Evolutionary conservation across 2,113 vertebrate species (phyloP).

Genomic region (Eudyptes chrysolophus): DNA sequence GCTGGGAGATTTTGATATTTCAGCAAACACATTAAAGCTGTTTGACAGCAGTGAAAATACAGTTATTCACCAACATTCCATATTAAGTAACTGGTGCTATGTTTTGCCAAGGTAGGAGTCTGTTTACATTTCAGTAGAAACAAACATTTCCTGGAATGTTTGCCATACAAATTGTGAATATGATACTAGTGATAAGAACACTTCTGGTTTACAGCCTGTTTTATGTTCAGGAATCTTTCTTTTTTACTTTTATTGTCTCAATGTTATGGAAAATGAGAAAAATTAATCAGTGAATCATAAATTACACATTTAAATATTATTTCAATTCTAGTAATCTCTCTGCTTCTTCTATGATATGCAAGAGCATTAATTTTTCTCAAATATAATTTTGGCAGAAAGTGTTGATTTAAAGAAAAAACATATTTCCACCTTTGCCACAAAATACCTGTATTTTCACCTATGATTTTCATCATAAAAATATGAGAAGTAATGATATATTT

Average conservation of each 20-base stretch:
- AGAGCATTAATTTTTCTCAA: not conserved
- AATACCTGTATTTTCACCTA: not conserved
- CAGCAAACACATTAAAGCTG: constrained; percentile 66
- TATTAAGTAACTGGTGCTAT: constrained; percentile 86
- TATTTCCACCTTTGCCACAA: not conserved
- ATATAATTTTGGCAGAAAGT: not conserved
- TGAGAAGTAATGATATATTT: not conserved
- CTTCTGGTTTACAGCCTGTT: not conserved
- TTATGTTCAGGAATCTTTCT: not conserved
- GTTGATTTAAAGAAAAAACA: not conserved
- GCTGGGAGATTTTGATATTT: constrained; percentile 86
- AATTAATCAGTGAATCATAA: not conserved
- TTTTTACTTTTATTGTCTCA: not conserved
- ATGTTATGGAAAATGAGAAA: not conserved
- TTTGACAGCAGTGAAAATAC: constrained; percentile 73
- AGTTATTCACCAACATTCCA: constrained; percentile 75
- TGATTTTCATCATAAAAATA: not conserved
- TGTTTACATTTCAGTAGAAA: constrained; percentile 10
- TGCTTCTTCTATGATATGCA: not conserved
- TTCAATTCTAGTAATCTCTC: not conserved
- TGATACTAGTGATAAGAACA: not conserved
- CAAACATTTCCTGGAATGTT: not conserved
- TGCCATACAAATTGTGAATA: not conserved
- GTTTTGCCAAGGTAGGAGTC: constrained; percentile 88
- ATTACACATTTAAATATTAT: not conserved